Base-by-base conservation (phyloP, 1,140 invertebrate genomes). In the Hyposmocoma kahamanoa region DNA sequence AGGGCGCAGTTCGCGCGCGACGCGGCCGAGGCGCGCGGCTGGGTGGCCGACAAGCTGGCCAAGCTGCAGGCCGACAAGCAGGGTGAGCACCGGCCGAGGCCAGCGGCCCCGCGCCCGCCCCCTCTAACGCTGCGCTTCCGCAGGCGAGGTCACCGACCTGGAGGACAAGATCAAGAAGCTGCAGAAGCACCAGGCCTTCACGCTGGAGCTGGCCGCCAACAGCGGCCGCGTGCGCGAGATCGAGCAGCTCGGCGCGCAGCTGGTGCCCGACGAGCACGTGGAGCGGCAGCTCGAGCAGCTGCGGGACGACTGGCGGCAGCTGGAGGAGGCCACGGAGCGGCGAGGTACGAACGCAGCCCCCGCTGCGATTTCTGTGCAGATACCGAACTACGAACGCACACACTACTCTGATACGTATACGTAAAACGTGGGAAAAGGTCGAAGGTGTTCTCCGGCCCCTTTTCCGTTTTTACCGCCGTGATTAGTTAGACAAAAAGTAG, bases 131-230 rank as follows among this genome's bases (percentile, higher is more conserved):
- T n/a, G n/a, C n/a, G n/a, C n/a, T 11, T 48, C 20, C 13, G 88
- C 90, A 57, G 90, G 90, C 0, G 92, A 95, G 72, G 92, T 93
- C 3, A 92, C 89, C 9, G 93, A 90, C 72, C 80, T 96, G 3
- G 94, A 96, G 65, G 94, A 95, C 47, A 96, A 96, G 75, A 95
- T 99, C 68, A 98, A 97, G 86, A 96, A 97, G 71, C 86, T 99
- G n/a, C 96, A 99, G 81, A 98, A 98, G 76, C 97, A 99, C 81
- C 97, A 99, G 86, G 96, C 97, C 0, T 98, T 99, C 87, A 94
- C 98, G 74, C 96, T 97, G 0, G 97, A 99, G 84, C 88, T 99
- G 26, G 88, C 92, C 0, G 96, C 97, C 8, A 97, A 99, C 86
- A 91, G 94, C 54, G 91, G 92, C 9, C 89, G 94, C 47, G 95